A percentile compares a stretch with the other conserved stretches of the same genome.
Evolutionary conservation across 2,113 vertebrate genomes (phyloP).

Genomic region (Pogona vitticeps): DNA sequence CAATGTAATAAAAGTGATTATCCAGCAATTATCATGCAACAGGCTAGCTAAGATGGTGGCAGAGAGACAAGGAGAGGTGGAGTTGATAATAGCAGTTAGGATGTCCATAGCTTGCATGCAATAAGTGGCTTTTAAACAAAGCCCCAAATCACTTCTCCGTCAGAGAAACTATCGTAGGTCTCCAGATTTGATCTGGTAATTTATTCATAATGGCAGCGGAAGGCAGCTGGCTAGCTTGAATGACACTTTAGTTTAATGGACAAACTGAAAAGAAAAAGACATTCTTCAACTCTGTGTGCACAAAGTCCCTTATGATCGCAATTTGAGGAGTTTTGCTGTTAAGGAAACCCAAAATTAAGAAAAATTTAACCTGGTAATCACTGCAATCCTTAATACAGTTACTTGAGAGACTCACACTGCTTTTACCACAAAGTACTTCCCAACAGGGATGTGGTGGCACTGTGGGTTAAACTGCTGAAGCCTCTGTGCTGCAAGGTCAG

Average conservation of each 20-base stretch:
- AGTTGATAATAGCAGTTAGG: conserved; percentile 52
- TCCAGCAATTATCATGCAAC: conserved; percentile 57
- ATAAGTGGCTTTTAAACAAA: conserved; percentile 48
- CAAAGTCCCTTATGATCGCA: neutral
- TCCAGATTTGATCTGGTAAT: conserved; percentile 17
- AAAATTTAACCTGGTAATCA: neutral
- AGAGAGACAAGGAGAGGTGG: neutral
- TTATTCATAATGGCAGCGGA: neutral
- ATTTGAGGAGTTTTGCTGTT: neutral
- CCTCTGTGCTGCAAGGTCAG: too few species aligned
- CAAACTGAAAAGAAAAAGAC: conserved; percentile 20
- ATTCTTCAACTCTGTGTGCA: neutral
- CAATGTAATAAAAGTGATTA: conserved; percentile 64
- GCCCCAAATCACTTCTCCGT: conserved; percentile 50
- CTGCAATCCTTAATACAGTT: neutral
- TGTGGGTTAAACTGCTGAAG: too few species aligned
- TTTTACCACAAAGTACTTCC: neutral
- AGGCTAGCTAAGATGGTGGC: conserved; percentile 48
- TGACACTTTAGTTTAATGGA: neutral
- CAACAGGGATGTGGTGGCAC: too few species aligned
- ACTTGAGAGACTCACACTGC: neutral
- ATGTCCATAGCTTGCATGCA: conserved; percentile 35
- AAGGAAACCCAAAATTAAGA: neutral
- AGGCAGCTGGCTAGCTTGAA: conserved; percentile 33
- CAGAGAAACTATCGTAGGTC: conserved; percentile 11